Percentiles rank a stretch among this genome's conserved stretches.
These are phyloP conservation scores for Cheilosia soror DNA, from an alignment of 2,888 invertebrate species.

Conservation along the genomic window DNA sequence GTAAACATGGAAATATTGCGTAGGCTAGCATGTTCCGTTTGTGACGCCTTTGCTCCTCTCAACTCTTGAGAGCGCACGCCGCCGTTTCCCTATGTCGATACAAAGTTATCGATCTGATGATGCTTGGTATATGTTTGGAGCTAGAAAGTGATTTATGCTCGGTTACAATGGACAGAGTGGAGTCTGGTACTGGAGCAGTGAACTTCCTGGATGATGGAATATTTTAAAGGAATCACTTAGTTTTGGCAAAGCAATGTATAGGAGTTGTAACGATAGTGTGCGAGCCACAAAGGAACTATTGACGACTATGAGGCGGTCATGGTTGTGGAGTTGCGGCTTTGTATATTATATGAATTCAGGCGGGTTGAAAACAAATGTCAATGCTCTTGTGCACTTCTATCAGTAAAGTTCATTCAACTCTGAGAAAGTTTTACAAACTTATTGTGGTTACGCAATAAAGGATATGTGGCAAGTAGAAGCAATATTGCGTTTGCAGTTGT, in stretches of 20 bases:
- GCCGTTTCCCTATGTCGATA: conserved; percentile 27
- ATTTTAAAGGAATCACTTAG: conserved; percentile 43
- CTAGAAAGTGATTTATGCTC: conserved; percentile 57
- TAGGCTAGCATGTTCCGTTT: conserved; percentile 30
- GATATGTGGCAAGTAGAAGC: no score
- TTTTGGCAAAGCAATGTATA: conserved; percentile 37
- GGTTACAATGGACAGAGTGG: conserved; percentile 36
- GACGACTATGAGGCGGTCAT: not conserved
- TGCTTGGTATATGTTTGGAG: conserved; percentile 6
- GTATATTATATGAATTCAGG: not conserved
- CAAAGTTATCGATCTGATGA: conserved; percentile 62
- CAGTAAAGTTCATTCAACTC: no score
- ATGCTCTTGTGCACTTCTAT: no score
- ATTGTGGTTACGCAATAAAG: no score
- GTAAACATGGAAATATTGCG: conserved; percentile 51
- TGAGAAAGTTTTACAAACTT: no score
- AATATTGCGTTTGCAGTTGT: no score
- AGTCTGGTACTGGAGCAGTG: conserved; percentile 34
- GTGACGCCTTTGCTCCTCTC: not conserved
- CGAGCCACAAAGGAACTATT: conserved; percentile 29
- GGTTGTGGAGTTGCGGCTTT: not conserved
- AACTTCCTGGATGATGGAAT: conserved; percentile 23
- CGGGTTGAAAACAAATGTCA: no score
- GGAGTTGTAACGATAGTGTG: not conserved
- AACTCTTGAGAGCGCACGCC: not conserved